Percentiles rank a stretch among this genome's conserved stretches.
These are phyloP conservation scores for Sebastes kiyomatsui DNA, from an alignment of 2,797 vertebrate genomes.

Conservation along the genomic window DNA sequence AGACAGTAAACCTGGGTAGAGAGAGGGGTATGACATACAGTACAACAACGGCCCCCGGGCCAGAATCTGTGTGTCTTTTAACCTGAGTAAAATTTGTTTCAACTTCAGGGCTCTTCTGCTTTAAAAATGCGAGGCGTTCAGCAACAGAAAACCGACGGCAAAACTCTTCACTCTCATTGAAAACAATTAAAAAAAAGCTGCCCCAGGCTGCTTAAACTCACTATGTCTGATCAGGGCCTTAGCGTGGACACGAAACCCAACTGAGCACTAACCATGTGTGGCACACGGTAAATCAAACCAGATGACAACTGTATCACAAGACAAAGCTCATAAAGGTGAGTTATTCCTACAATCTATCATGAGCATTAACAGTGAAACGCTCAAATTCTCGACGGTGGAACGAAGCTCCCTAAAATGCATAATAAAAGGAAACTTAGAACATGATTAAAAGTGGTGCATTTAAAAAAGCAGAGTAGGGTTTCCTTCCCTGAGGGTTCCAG, in stretches of 20 bases:
- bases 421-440: conserved; percentile 49
- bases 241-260: neutral
- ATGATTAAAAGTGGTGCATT: conserved; percentile 39
- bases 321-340: conserved; percentile 30
- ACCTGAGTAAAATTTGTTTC: too few species aligned
- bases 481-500: conserved; percentile 43
- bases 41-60: too few species aligned
- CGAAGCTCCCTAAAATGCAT: conserved; percentile 23
- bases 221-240: neutral
- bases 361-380: conserved; percentile 12
- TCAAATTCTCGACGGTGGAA: neutral
- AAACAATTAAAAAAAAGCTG: neutral
- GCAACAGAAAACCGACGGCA: fast-evolving
- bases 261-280: conserved; percentile 16
- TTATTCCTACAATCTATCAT: conserved; percentile 33
- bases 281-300: conserved; percentile 34
- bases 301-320: conserved; percentile 31
- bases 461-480: conserved; percentile 50
- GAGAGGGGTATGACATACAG: too few species aligned
- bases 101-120: too few species aligned
- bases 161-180: neutral
- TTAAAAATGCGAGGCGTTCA: too few species aligned
- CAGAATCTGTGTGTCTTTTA: too few species aligned
- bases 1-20: too few species aligned
- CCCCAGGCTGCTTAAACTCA: neutral